Conservation (phyloP, 2,113 vertebrate species). For the Antechinus flavipes region DNA sequence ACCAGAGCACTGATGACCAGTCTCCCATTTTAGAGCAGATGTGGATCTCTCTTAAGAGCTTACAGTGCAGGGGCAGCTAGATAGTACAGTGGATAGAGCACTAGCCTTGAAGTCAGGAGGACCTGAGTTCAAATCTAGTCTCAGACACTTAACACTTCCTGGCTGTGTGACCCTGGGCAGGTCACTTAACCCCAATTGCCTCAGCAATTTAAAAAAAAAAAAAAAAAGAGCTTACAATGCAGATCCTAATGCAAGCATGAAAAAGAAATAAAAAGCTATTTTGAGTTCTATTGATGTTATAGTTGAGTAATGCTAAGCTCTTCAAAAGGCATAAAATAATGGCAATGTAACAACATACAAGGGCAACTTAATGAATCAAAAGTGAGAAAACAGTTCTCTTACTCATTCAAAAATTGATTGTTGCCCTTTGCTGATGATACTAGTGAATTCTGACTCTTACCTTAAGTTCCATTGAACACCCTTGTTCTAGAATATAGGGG, state of each 20-base stretch:
- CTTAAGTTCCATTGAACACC: neutral
- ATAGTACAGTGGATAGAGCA: no score
- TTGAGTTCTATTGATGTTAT: neutral
- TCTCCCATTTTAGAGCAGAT: neutral
- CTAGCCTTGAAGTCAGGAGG: no score
- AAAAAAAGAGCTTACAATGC: neutral
- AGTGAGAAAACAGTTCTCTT: neutral
- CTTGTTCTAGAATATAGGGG: neutral
- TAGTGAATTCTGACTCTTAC: neutral
- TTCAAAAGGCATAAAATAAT: conserved; percentile 12
- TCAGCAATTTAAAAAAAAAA: no score
- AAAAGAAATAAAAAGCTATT: neutral
- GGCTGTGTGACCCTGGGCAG: no score
- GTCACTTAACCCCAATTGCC: no score
- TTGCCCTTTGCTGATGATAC: neutral
- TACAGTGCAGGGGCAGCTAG: no score
- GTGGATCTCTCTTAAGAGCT: no score
- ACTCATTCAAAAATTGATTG: neutral
- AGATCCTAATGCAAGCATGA: neutral
- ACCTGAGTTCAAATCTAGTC: no score
- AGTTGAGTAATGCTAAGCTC: neutral
- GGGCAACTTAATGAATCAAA: neutral
- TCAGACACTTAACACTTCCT: no score
- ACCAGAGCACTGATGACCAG: neutral
- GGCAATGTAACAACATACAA: neutral